phyloP scores from a whole-genome alignment of 2,888 invertebrate species.

The Molanna angustata region DNA sequence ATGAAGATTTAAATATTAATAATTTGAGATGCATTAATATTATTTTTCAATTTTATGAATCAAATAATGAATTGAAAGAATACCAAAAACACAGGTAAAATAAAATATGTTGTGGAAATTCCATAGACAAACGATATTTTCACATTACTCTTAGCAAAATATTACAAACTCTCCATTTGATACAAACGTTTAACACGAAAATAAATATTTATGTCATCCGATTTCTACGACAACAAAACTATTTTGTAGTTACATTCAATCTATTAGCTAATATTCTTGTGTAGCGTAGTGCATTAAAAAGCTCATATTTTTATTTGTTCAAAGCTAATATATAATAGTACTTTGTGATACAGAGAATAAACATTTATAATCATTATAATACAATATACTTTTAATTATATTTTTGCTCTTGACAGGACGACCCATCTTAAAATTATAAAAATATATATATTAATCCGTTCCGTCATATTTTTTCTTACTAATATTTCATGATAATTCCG shows the following conservation, averaged over 20 bases:
- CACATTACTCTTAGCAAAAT: too few relatives aligned
- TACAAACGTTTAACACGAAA: not conserved
- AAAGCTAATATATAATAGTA: slow-evolving; percentile 14
- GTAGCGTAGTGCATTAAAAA: slow-evolving; percentile 24
- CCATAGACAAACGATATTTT: not conserved
- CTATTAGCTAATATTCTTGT: slow-evolving; percentile 6
- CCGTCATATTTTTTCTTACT: not conserved
- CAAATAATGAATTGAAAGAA: too few relatives aligned
- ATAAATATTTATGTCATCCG: not conserved
- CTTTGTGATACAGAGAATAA: slow-evolving; percentile 5
- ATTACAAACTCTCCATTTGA: not conserved
- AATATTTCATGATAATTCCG: slow-evolving; percentile 1
- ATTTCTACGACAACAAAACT: too few relatives aligned
- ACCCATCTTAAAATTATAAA: not conserved
- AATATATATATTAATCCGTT: not conserved
- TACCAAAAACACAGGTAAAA: too few relatives aligned
- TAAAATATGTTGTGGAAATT: not conserved
- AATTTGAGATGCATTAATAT: too few relatives aligned
- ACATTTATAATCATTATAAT: not conserved
- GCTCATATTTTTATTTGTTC: slow-evolving; percentile 20
- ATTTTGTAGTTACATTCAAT: too few relatives aligned
- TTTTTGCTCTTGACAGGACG: not conserved
- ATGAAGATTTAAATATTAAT: too few relatives aligned
- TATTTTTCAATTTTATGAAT: too few relatives aligned
- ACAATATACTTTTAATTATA: not conserved